Evolutionary conservation across 2,113 vertebrate species (phyloP).

Genomic region (Lucifuga dentata): DNA sequence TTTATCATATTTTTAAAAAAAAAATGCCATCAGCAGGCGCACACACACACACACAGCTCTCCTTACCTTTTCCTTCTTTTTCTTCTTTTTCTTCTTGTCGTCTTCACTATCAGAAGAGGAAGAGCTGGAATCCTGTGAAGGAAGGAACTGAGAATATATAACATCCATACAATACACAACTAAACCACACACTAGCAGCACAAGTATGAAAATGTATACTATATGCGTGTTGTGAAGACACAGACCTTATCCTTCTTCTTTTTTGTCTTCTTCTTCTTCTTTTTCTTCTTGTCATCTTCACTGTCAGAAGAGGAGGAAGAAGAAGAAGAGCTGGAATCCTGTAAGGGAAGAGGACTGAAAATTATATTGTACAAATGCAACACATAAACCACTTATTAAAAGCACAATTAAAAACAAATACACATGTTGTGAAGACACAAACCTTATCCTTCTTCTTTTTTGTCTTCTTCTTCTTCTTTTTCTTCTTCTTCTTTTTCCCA

Average conservation of each 20-base stretch:
- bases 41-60: too few relatives aligned
- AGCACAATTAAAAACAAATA: background rate
- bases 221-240: conserved; percentile 6
- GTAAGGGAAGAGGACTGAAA: background rate
- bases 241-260: conserved; percentile 10
- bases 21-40: too few relatives aligned
- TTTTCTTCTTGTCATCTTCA: conserved; percentile 39
- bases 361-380: background rate
- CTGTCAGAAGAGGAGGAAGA: conserved; percentile 37
- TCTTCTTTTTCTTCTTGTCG: conserved; percentile 51
- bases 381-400: background rate
- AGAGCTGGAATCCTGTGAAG: background rate
- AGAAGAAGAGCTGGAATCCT: conserved; percentile 63
- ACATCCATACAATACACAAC: background rate
- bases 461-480: conserved; percentile 40
- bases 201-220: background rate
- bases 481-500: conserved; percentile 35
- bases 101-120: conserved; percentile 35
- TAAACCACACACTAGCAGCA: background rate
- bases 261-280: conserved; percentile 26
- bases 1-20: too few relatives aligned
- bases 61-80: conserved; percentile 1
- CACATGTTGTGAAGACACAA: background rate
- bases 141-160: background rate
- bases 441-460: conserved; percentile 41